phyloP scores from a whole-genome alignment of 2,797 vertebrate species.

The Synanceia verrucosa region DNA sequence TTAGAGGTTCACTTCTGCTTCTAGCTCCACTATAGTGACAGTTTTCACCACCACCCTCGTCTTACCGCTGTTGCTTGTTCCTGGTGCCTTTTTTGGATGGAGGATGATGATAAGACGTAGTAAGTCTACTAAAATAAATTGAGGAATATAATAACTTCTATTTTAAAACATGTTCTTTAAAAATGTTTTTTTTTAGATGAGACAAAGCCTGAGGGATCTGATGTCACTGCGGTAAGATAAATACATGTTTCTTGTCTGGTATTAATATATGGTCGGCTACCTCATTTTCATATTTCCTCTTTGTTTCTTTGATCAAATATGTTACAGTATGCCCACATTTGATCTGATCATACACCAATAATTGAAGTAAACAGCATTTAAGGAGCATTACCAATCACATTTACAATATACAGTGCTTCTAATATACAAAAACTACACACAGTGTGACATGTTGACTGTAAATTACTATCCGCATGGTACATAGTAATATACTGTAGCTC shows the following conservation, averaged over 20 bases:
- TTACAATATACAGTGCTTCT: neutral
- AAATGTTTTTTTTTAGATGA: slow-evolving; percentile 17
- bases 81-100: slow-evolving; percentile 5
- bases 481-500: neutral
- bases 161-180: neutral
- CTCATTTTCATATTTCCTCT: neutral
- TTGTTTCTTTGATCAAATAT: neutral
- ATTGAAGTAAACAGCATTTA: neutral
- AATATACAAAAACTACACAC: too few species aligned
- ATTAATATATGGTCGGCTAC: neutral
- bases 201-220: neutral
- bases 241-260: neutral
- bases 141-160: neutral
- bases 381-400: neutral
- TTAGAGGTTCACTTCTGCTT: neutral
- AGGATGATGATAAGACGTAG: slow-evolving; percentile 1
- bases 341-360: neutral
- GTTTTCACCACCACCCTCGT: neutral
- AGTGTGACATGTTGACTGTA: neutral
- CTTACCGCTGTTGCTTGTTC: slow-evolving; percentile 2
- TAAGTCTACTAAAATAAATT: slow-evolving; percentile 9
- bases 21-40: neutral
- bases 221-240: slow-evolving; percentile 15
- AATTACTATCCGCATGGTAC: neutral
- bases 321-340: neutral